Percentiles rank a stretch among this genome's conserved stretches.
phyloP scores from a whole-genome alignment of 1,140 invertebrate species.

The Heliothis subflexa region DNA sequence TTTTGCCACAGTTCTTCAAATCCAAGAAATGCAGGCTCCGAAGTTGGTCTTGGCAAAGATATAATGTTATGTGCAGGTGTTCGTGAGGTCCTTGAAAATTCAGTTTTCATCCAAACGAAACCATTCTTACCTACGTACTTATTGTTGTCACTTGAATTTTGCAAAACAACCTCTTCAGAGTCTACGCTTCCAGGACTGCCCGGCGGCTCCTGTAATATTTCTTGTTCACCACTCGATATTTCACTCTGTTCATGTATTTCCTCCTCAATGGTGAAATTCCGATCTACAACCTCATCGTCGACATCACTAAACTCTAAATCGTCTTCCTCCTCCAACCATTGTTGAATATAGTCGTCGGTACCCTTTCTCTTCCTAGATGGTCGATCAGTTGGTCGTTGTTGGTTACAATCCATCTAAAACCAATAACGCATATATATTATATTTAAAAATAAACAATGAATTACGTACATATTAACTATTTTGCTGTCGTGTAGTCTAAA shows the following conservation, averaged over 20 bases:
- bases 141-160: not conserved
- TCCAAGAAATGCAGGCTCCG: not conserved
- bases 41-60: not conserved
- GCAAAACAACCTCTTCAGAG: conserved; percentile 3
- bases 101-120: not conserved
- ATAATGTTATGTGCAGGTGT: not conserved
- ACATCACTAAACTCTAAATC: not conserved
- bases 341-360: too few relatives aligned
- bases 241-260: too few relatives aligned
- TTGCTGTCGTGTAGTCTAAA: not conserved
- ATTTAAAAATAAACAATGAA: not conserved
- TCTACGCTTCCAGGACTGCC: not conserved
- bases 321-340: too few relatives aligned
- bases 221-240: too few relatives aligned
- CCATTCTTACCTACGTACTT: conserved; percentile 8
- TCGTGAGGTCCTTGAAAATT: not conserved
- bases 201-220: too few relatives aligned
- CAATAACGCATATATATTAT: too few relatives aligned
- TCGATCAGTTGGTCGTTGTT: too few relatives aligned
- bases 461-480: not conserved
- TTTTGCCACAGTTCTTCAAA: not conserved
- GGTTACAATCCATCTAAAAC: not conserved
- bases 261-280: too few relatives aligned
- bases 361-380: too few relatives aligned
- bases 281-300: not conserved